Conservation (phyloP, 2,113 vertebrate species). For the Hassar affinis region DNA sequence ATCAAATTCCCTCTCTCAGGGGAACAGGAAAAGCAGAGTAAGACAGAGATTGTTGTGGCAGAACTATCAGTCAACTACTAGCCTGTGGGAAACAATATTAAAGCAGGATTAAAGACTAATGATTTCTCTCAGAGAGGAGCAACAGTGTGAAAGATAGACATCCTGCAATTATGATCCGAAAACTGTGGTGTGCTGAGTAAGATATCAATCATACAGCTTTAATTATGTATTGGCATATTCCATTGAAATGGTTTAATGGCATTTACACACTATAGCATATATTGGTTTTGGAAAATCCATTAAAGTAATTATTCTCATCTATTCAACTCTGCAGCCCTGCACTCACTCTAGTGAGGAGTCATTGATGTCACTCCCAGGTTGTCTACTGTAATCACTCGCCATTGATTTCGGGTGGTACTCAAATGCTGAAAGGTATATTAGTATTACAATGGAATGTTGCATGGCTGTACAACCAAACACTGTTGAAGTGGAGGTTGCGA, state of each 20-base stretch:
- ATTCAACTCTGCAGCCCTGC: not conserved
- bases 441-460: not conserved
- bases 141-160: conserved; percentile 13
- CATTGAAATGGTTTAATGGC: not conserved
- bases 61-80: conserved; percentile 16
- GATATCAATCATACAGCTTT: conserved; percentile 18
- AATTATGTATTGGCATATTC: conserved; percentile 25
- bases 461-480: not conserved
- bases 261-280: not conserved
- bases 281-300: conserved; percentile 6
- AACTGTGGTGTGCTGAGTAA: not conserved
- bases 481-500: not conserved
- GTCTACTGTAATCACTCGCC: not conserved
- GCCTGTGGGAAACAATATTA: conserved; percentile 43
- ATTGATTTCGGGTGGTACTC: not conserved
- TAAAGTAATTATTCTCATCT: not conserved
- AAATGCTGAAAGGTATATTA: not conserved
- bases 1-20: conserved; percentile 39
- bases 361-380: not conserved
- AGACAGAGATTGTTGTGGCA: not conserved
- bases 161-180: conserved; percentile 5
- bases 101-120: conserved; percentile 53
- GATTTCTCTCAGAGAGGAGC: conserved; percentile 36
- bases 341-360: not conserved
- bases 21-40: not conserved